Evolutionary conservation across 2,113 vertebrate species (phyloP), one percentile per base, ranked within the genome.

Genomic region (Nettapus auritus): DNA sequence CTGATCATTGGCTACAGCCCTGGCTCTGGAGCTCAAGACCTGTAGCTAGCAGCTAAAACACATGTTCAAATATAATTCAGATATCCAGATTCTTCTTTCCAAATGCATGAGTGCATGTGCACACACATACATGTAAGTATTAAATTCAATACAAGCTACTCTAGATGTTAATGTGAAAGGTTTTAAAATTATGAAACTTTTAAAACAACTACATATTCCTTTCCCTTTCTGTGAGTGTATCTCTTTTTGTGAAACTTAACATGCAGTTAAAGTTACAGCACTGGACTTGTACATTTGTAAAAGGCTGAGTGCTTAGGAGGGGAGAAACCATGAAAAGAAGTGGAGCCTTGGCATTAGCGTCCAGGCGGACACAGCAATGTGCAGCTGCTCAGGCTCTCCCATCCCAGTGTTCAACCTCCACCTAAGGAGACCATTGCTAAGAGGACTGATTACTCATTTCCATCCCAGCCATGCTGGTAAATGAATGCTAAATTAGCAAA

Each of bases 401-500:
- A 48, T 71, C 48, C 34, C 34, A 28, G 3, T 1, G 2, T 62
- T 91, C 82, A 91, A 16, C 73, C 68, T 63, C 60, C 55, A 73
- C 40, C 44, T 67, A 29, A 60, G 90, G 56, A 82, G 50, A 71
- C 4, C 1, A 4, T 53, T 60, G 34, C 21, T 78, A 63, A 62
- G 64, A 50, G 28, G 52, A 86, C 34, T 28, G 50, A 34, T 57
- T 8, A 18, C 5, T 38, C 62, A 38, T 40, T 86, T 73, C 81
- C 63, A 15, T 11, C 33, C 33, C 88, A 83, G 56, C 52, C 82
- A 33, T 42, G 31, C 48, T 46, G 56, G 16, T 44, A 90, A 94
- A 74, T 19, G 69, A 82, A 66, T 53, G 69, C 66, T 90, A 68
- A 93, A 82, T 68, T 33, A 90, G 69, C 76, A 53, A 38, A 16